These are phyloP conservation scores for Dermolepida albohirtum DNA, from an alignment of 2,888 invertebrate species.

Conservation along the genomic window DNA sequence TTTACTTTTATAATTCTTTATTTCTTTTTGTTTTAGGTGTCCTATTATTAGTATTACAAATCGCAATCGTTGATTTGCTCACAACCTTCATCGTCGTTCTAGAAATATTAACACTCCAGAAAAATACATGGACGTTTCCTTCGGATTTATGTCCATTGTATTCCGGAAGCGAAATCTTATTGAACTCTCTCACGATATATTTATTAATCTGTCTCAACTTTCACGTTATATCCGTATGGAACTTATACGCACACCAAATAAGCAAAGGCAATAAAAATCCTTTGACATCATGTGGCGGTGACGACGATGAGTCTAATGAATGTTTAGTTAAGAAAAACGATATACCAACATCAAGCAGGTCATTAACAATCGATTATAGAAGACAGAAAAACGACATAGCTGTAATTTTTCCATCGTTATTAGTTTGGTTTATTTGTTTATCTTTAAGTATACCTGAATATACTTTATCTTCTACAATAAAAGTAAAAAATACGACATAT, in stretches of 20 bases:
- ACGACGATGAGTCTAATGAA: constrained; percentile 57
- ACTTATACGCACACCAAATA: constrained; percentile 66
- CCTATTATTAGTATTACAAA: constrained; percentile 65
- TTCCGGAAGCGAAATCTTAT: constrained; percentile 69
- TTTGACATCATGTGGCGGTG: constrained; percentile 53
- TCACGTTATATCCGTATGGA: constrained; percentile 70
- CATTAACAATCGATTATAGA: constrained; percentile 70
- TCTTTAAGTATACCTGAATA: constrained; percentile 73
- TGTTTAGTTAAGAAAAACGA: constrained; percentile 57
- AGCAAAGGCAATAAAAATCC: constrained; percentile 59
- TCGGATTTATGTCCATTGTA: constrained; percentile 67
- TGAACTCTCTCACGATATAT: constrained; percentile 70
- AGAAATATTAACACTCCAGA: constrained; percentile 69
- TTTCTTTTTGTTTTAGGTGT: constrained; percentile 40
- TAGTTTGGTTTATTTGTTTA: constrained; percentile 71
- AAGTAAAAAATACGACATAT: constrained; percentile 56
- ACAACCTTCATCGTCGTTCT: constrained; percentile 66
- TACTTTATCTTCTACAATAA: constrained; percentile 67
- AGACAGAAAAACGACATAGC: constrained; percentile 65
- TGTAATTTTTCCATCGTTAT: constrained; percentile 68
- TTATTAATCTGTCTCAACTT: constrained; percentile 70
- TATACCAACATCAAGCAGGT: constrained; percentile 66
- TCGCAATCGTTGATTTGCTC: constrained; percentile 68
- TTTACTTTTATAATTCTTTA: background rate
- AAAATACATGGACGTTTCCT: constrained; percentile 68